Evolutionary conservation across 2,888 invertebrate species (phyloP), one percentile per base, ranked within the genome.

Genomic region (Masnerella sp.): DNA sequence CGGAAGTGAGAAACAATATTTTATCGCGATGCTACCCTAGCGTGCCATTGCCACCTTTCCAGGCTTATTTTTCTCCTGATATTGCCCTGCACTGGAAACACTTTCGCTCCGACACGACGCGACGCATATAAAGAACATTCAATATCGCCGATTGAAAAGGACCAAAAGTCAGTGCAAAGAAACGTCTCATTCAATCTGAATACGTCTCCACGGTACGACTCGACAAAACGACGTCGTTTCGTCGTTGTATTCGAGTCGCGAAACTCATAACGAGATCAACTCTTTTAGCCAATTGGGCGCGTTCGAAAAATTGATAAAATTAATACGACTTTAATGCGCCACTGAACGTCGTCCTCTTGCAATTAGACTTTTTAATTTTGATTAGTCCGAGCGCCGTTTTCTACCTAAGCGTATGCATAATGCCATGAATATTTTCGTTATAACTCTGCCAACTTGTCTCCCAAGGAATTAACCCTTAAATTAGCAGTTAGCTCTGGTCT

Each of bases 281-380:
- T 42, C 20, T 17, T 43, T 18, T 38, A 54, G 9, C 7, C 36
- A 54, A 47, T 40, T 52, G 34, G 28, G 14, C 32, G 34, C 56
- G 45, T n/a, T n/a, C 65, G 54, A 52, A 58, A 75, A 76, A 79
- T 79, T 78, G 80, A 80, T 75, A 72, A 77, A 70, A 76, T 68
- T 51, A 67, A 77, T 65, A 58, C 52, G 64, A 65, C 25, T 77
- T 78, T 80, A 78, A 70, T 59, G 64, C 47, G 54, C 58, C 74
- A 56, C 71, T 75, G 76, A 79, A 74, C 77, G 68, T 70, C 77
- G 75, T 74, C 78, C 79, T 79, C 78, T 81, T 74, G 82, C 85
- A 87, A 87, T 87, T 87, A 87, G 85, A 87, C 87, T 87, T 87
- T 87, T 87, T 87, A 87, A 87, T 87, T 87, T 87, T 87, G 86